Conservation (phyloP, 2,797 vertebrate genomes). For the Pitangus sulphuratus region DNA sequence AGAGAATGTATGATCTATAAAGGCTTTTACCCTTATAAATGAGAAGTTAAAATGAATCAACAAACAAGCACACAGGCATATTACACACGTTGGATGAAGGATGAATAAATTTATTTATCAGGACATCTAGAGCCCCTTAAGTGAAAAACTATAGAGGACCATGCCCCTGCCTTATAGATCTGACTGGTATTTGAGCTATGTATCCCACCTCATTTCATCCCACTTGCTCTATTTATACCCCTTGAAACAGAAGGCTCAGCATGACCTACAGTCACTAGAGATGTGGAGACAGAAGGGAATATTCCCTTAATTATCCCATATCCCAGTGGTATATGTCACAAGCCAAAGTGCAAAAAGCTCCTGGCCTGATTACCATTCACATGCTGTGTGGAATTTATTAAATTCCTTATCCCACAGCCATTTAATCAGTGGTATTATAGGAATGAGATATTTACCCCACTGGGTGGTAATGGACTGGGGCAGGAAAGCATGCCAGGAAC, state of each 20-base stretch:
- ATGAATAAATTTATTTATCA: neutral
- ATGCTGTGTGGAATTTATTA: constrained; percentile 63
- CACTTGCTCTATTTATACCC: constrained; percentile 31
- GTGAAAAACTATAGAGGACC: neutral
- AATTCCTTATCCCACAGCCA: constrained; percentile 65
- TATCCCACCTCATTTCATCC: constrained; percentile 19
- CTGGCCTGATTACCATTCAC: constrained; percentile 53
- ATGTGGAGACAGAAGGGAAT: constrained; percentile 36
- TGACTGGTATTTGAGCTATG: constrained; percentile 10
- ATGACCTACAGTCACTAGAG: neutral
- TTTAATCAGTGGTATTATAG: constrained; percentile 47
- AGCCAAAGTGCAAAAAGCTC: constrained; percentile 53
- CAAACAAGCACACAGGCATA: neutral
- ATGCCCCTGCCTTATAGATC: neutral
- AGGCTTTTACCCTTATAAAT: neutral
- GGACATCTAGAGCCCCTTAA: neutral
- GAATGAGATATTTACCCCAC: constrained; percentile 57
- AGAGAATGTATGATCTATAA: neutral
- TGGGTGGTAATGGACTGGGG: constrained; percentile 37
- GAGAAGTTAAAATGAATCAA: neutral
- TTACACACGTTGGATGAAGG: neutral
- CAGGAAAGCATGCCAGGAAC: constrained; percentile 47
- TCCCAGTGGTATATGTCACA: constrained; percentile 21
- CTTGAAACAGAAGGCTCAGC: constrained; percentile 27
- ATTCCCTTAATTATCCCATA: constrained; percentile 46